Base-by-base conservation (phyloP, 2,113 vertebrate species). In the Antennarius striatus region DNA sequence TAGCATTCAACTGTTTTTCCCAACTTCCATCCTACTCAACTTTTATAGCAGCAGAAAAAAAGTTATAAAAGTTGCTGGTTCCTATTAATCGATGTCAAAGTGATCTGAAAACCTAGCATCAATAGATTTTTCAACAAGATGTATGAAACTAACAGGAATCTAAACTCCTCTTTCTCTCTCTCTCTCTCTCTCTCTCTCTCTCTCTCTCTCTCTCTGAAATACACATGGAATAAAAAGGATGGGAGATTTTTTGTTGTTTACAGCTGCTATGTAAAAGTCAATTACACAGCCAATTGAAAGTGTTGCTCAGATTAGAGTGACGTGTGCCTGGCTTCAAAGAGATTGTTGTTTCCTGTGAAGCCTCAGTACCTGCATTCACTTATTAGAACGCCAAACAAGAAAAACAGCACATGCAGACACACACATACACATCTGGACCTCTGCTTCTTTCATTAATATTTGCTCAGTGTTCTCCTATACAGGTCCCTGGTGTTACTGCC, bases 241-340 rank as follows among this genome's bases (percentile, higher is more conserved):
- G 43, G 54, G 52, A 63, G 70, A 61, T 66, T 66, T 57, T 40
- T 12, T 73, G 69, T 56, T 81, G 70, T 82, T 82, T 82, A 77
- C 80, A 80, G 64, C 71, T 56, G 71, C 72, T n/a, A 61, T 32
- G 61, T 78, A 57, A 88, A 84, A 89, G 79, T 88, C 78, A 89
- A 85, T 90, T 90, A 89, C 80, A 85, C 83, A 81, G 76, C 48
- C 80, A 84, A 80, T 84, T 86, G 83, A 81, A 73, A 80, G 82
- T 66, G 61, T 42, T 70, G 69, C 69, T 81, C 53, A 66, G 73
- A 84, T 85, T 76, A 80, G 75, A 32, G 22, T 56, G 77, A 82
- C 70, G 54, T 61, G 71, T 61, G 81, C 50, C 73, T 82, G 72
- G 81, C 78, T 73, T 73, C 67, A 86, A 77, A 68, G 70, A 57